Evolutionary conservation across 2,113 vertebrate genomes (phyloP), one percentile per base, ranked within the genome.

Genomic region (Verasper variegatus): DNA sequence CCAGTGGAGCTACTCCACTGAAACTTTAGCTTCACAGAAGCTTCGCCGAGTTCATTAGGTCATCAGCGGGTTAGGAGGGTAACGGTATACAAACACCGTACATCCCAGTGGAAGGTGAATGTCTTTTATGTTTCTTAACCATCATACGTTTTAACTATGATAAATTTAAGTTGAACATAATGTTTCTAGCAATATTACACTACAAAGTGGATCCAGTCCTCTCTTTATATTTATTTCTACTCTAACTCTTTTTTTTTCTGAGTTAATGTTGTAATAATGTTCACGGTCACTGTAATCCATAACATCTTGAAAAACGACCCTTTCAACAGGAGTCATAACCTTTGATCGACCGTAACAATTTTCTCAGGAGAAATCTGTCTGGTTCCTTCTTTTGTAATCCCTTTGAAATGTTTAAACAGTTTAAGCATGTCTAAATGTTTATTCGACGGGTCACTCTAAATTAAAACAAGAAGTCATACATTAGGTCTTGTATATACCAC

Each of bases 401-500:
- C 71, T 73, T 81, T 68, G 56, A 83, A 78, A 68, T 74, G 51
- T 84, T 79, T 57, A 64, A 81, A 64, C 0, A 55, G 21, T 84
- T 82, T 73, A 78, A 78, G 68, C 24, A 68, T 45, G 71, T 82
- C 76, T 55, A 68, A 82, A 62, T 84, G 76, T 86, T 82, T 80
- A 85, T 73, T 64, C 31, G 59, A 85, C 42, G 11, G 55, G 58
- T 86, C 82, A 76, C 18, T 67, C 58, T 66, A 59, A 78, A 63
- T 81, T 70, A 63, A 63, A 84, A 73, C 74, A 78, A 71, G 58
- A 83, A 75, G 81, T 70, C 68, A 63, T 76, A 59, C 12, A 2
- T 83, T 52, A 55, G 69, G 40, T 57, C 69, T 78, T 78, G 76
- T 85, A 51, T 75, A 81, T 67, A 82, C 35, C 56, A 66, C 47